Evolutionary conservation across 2,113 vertebrate species (phyloP).

Genomic region (Felis catus): F.catus_Fca126_mat1.0 CM031413.1:113605001-113605500

Average conservation of each 20-base stretch:
- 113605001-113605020: neutral
- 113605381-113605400: neutral
- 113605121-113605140: slow-evolving; percentile 67
- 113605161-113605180: neutral
- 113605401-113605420: neutral
- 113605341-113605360: neutral
- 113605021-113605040: neutral
- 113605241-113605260: neutral
- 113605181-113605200: neutral
- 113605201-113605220: neutral
- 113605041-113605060: slow-evolving; percentile 49
- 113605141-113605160: neutral
- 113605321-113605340: neutral
- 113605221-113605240: neutral
- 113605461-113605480: neutral
- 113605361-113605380: neutral
- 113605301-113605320: neutral
- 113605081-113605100: slow-evolving; percentile 73
- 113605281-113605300: neutral
- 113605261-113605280: rapidly evolving
- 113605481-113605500: neutral
- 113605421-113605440: neutral
- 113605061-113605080: slow-evolving; percentile 69
- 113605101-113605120: slow-evolving; percentile 43
- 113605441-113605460: neutral